Conservation (phyloP, 2,113 vertebrate genomes). For the Silurus asotus region DNA sequence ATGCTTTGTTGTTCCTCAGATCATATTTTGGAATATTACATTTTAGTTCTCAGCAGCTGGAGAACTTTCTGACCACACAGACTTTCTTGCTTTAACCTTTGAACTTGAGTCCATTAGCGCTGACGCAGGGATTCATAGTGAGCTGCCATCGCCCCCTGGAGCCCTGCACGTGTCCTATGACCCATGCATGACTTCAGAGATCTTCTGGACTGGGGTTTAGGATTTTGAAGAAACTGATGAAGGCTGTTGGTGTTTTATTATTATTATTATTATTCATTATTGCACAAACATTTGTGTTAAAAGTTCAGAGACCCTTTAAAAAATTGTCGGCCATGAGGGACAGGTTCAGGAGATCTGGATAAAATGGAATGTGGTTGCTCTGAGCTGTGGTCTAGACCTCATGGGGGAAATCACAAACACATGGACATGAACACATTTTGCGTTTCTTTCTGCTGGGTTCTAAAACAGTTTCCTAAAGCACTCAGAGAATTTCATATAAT, state of each 20-base stretch:
- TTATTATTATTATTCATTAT: too few relatives aligned
- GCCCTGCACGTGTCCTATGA: conserved; percentile 65
- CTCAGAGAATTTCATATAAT: background rate
- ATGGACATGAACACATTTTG: background rate
- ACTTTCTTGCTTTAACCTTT: conserved; percentile 12
- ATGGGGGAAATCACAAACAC: background rate
- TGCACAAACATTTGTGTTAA: background rate
- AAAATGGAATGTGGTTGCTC: background rate
- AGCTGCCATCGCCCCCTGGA: conserved; percentile 55
- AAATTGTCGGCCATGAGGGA: too few relatives aligned
- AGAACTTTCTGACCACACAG: background rate
- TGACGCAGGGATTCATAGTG: background rate
- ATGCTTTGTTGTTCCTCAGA: background rate
- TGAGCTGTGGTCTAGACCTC: background rate
- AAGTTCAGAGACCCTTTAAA: too few relatives aligned
- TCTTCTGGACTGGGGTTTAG: conserved; percentile 57
- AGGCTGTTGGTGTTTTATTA: too few relatives aligned
- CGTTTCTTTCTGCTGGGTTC: background rate
- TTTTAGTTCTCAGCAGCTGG: background rate
- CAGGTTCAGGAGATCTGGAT: too few relatives aligned
- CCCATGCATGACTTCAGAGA: conserved; percentile 66
- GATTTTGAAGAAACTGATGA: background rate
- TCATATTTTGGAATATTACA: background rate
- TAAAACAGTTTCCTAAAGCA: background rate
- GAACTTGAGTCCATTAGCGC: background rate